Conservation (phyloP, 2,888 invertebrate species). For the Spicauda simplicius region DNA sequence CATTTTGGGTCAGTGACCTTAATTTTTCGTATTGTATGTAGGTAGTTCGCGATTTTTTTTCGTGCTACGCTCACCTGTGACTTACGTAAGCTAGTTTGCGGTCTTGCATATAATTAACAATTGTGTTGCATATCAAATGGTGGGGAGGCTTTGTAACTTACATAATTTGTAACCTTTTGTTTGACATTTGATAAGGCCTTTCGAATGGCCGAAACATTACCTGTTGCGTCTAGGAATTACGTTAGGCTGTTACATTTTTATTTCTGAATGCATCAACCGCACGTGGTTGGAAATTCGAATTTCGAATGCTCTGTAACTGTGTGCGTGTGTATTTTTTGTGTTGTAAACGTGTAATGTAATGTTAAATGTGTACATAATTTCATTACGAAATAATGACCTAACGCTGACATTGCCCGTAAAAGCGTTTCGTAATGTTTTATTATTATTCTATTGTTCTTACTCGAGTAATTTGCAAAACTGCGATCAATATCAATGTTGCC, state of each 20-base stretch:
- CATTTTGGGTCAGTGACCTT: conserved; percentile 78
- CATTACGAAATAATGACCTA: conserved; percentile 45
- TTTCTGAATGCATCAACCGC: conserved; percentile 15
- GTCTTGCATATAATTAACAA: conserved; percentile 63
- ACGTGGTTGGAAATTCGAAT: conserved; percentile 33
- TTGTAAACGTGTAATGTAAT: conserved; percentile 24
- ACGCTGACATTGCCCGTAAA: conserved; percentile 37
- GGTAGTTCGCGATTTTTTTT: conserved; percentile 68
- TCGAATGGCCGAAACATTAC: conserved; percentile 51
- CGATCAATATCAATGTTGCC: conserved; percentile 31
- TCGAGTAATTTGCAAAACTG: conserved; percentile 30
- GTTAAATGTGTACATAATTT: conserved; percentile 25
- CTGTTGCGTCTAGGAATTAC: conserved; percentile 47
- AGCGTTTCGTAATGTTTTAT: conserved; percentile 29
- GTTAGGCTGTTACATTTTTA: conserved; percentile 34
- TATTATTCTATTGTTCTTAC: conserved; percentile 32
- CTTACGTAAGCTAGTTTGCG: conserved; percentile 67
- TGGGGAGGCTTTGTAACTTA: conserved; percentile 58
- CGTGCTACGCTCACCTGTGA: conserved; percentile 58
- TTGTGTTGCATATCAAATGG: conserved; percentile 64
- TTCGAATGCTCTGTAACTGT: conserved; percentile 28
- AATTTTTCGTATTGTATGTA: conserved; percentile 45
- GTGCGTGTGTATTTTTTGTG: conserved; percentile 22
- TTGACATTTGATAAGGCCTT: conserved; percentile 73
- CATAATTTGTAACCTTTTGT: conserved; percentile 75